Conservation (phyloP, 2,888 invertebrate genomes). For the Tenthredo mesomela region DNA sequence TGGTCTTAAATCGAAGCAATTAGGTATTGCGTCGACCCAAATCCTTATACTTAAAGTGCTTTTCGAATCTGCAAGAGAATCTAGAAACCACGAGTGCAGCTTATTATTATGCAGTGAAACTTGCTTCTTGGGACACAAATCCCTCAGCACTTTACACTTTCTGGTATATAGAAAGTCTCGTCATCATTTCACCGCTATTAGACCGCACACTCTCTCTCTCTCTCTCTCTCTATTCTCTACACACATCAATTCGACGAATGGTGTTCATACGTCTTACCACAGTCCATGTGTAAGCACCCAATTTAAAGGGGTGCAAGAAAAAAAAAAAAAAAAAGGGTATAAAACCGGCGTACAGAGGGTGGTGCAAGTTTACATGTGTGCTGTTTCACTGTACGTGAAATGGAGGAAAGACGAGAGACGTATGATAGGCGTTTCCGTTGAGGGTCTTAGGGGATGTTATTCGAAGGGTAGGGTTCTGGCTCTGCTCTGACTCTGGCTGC, state of each 20-base stretch:
- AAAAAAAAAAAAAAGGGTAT: background rate
- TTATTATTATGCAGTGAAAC: background rate
- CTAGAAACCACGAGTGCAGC: background rate
- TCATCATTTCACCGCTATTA: conserved; percentile 2
- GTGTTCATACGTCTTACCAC: conserved; percentile 50
- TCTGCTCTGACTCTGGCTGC: conserved; percentile 15
- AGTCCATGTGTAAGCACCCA: conserved; percentile 10
- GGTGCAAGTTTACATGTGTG: background rate
- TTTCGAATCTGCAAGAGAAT: background rate
- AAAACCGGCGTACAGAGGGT: background rate
- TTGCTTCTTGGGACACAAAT: background rate
- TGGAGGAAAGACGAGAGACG: conserved; percentile 1
- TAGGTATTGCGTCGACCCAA: background rate
- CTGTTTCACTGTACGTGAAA: conserved; percentile 1
- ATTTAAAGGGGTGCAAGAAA: background rate
- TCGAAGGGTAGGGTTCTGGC: too few species aligned
- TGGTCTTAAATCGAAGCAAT: too few species aligned
- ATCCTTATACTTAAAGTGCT: background rate
- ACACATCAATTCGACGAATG: conserved; percentile 5
- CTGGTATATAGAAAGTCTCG: background rate
- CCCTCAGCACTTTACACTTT: background rate
- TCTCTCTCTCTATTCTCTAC: background rate
- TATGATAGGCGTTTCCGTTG: conserved; percentile 3
- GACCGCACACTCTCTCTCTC: background rate
- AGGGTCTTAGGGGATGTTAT: conserved; percentile 27